Base-by-base conservation (phyloP, 2,888 invertebrate species). In the Empis stercorea region DNA sequence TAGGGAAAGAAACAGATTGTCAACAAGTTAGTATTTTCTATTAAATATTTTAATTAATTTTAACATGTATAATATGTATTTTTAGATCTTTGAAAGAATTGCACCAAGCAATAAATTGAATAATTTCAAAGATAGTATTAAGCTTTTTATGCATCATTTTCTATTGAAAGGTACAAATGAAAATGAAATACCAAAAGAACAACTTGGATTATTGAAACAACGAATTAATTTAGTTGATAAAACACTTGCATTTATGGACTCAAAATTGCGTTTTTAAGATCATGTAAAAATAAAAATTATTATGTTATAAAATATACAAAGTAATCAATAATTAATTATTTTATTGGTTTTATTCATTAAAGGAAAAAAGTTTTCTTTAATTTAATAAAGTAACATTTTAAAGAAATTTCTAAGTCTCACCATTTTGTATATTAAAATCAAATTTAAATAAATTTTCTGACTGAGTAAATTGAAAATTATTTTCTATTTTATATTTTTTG, bases 141-240 rank as follows among this genome's bases (percentile, higher is more conserved):
- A 84, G 40, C 68, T 94, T 10, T 94, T 94, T 61, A 80, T 94
- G 61, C 84, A 82, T 61, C 91, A 92, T 65, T 94, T 94, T 58
- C 66, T 94, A 17, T 61, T 91, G 3, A 80, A 77, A 57, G 79
- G 80, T 57, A 70, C 76, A 4, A 76, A 75, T 4, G 70, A 71
- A 14, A 72, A 72, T 23, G 50, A 61, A 2, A 43, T 68, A 3
- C 49, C 56, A 13, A 68, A 71, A 2, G 68, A 73, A 2, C 68
- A 79, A 51, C 65, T 71, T 51, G 52, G 61, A 23, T 57, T 76
- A 44, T 60, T 84, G 41, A 68, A 75, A 52, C 70, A 73, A 14
- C 72, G 87, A 48, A 75, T 79, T 0, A 70, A 75, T 45, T 70
- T 80, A 47, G 77, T 83, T 0, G 84, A 87, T 53, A 81, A 74